Evolutionary conservation across 2,113 vertebrate species (phyloP).

Genomic region (Synodontis membranacea): DNA sequence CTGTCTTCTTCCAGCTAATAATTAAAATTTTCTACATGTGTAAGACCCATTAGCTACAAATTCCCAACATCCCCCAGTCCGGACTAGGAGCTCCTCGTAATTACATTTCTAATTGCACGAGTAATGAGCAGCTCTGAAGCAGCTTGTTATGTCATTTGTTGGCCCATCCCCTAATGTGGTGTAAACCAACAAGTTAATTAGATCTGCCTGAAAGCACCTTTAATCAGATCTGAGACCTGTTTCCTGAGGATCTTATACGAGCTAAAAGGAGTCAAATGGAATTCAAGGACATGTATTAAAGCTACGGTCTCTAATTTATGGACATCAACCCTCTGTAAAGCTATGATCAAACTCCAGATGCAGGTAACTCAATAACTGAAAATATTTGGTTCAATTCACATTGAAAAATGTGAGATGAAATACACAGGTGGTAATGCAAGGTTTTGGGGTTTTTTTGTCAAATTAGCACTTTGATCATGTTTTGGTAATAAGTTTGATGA

Average conservation of each 20-base stretch:
- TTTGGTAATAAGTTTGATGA: background rate
- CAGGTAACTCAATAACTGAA: background rate
- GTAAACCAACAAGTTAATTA: slow-evolving; percentile 71
- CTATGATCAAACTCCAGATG: background rate
- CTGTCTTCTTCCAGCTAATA: background rate
- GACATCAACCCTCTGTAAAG: slow-evolving; percentile 1
- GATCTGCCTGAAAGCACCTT: slow-evolving; percentile 56
- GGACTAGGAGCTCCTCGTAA: slow-evolving; percentile 64
- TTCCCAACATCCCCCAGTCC: slow-evolving; percentile 55
- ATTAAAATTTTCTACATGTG: slow-evolving; percentile 37
- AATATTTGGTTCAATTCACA: background rate
- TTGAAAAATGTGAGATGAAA: background rate
- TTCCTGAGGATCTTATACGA: slow-evolving; percentile 24
- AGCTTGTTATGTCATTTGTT: slow-evolving; percentile 74
- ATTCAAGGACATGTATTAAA: slow-evolving; percentile 17
- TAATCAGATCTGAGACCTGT: slow-evolving; percentile 45
- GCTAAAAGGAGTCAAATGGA: slow-evolving; percentile 10
- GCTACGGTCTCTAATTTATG: background rate
- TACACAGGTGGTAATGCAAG: background rate
- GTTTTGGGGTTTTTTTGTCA: background rate
- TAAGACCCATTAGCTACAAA: slow-evolving; percentile 53
- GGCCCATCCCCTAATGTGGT: slow-evolving; percentile 66
- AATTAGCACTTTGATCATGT: background rate
- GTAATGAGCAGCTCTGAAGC: slow-evolving; percentile 72
- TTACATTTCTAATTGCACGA: slow-evolving; percentile 75